These are phyloP conservation scores for Stichopus horrens DNA, from an alignment of 53 echinoderm and acorn worm species.

Conservation along the genomic window DNA sequence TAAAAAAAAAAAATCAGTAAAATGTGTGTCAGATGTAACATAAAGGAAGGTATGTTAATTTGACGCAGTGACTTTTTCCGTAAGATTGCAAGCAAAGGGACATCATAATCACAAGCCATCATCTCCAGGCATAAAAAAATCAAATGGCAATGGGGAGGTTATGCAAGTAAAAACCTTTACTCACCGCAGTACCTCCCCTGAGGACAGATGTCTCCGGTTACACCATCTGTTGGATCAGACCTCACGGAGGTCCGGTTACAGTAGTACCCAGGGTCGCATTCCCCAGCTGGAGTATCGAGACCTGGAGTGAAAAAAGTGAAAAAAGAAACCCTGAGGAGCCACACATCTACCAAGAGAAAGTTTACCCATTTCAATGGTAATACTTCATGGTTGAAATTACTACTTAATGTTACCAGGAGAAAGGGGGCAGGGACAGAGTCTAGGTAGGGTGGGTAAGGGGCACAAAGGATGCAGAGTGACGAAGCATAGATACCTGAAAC, in stretches of 20 bases:
- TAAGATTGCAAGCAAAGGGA: too few relatives aligned
- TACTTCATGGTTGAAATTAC: too few relatives aligned
- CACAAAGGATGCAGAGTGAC: background rate
- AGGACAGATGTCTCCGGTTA: slow-evolving; percentile 87
- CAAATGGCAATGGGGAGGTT: too few relatives aligned
- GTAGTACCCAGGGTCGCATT: slow-evolving; percentile 77
- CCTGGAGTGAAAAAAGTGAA: slow-evolving; percentile 45
- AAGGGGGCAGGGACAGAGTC: too few relatives aligned
- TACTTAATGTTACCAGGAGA: background rate
- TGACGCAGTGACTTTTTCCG: too few relatives aligned
- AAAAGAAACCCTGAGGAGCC: background rate
- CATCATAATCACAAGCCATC: too few relatives aligned
- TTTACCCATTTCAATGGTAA: too few relatives aligned
- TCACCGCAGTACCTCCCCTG: slow-evolving; percentile 85
- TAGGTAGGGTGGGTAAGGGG: too few relatives aligned
- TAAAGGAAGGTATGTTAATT: too few relatives aligned
- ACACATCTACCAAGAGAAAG: too few relatives aligned
- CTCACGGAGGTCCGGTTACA: slow-evolving; percentile 79
- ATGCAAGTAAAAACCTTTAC: background rate
- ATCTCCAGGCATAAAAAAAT: too few relatives aligned
- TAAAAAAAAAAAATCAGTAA: background rate
- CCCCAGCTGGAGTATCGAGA: slow-evolving; percentile 67
- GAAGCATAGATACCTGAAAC: slow-evolving; percentile 37
- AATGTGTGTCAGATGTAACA: background rate
- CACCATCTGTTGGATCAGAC: slow-evolving; percentile 83